These are phyloP conservation scores for Phoxinus phoxinus DNA, from an alignment of 2,113 vertebrate species.

Conservation along the genomic window DNA sequence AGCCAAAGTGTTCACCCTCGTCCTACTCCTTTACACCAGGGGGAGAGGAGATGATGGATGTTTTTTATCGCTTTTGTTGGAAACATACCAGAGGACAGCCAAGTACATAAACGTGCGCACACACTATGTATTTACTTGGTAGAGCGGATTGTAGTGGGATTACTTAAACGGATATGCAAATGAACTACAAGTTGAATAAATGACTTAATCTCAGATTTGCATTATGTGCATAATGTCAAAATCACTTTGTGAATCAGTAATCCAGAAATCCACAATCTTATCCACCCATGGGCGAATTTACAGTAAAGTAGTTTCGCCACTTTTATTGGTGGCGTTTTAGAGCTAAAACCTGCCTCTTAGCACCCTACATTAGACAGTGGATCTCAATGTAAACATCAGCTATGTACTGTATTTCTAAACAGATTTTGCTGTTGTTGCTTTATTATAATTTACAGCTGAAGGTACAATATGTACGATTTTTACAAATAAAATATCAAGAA, in stretches of 20 bases:
- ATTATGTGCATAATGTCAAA: background rate
- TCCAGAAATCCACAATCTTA: background rate
- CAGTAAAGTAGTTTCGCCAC: background rate
- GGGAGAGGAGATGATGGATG: slow-evolving; percentile 36
- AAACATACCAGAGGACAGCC: background rate
- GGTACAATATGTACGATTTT: too few species aligned
- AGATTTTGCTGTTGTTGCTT: too few species aligned
- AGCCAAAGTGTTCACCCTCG: slow-evolving; percentile 31
- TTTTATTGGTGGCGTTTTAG: background rate
- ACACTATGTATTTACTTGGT: background rate
- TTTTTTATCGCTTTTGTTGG: slow-evolving; percentile 9
- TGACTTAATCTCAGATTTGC: background rate
- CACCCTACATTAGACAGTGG: too few species aligned
- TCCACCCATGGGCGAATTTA: background rate
- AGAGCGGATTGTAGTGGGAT: background rate
- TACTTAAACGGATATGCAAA: slow-evolving; percentile 19
- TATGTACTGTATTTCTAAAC: too few species aligned
- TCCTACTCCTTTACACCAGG: slow-evolving; percentile 30
- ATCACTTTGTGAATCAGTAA: background rate
- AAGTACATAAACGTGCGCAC: background rate
- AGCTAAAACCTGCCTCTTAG: background rate
- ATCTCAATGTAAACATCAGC: too few species aligned
- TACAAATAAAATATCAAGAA: too few species aligned
- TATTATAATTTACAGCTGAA: too few species aligned
- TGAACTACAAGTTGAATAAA: background rate